Evolutionary conservation across 1,140 invertebrate genomes (phyloP).

Genomic region (Lasioglossum albipes): DNA sequence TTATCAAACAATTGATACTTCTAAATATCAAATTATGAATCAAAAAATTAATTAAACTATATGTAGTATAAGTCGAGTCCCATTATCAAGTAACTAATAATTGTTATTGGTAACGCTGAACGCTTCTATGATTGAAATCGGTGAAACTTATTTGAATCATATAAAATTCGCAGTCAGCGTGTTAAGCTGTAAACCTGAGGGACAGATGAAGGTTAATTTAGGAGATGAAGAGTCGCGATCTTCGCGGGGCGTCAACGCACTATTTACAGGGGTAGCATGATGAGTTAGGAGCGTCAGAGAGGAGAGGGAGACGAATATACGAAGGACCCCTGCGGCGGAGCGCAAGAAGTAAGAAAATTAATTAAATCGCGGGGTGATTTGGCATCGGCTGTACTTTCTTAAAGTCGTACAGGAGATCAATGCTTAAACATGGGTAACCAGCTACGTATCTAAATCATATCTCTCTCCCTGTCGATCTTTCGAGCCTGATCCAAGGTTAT

Average conservation of each 20-base stretch:
- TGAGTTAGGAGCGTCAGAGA: neutral
- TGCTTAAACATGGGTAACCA: slow-evolving; percentile 74
- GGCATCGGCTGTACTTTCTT: slow-evolving; percentile 76
- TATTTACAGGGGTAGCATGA: too few species aligned
- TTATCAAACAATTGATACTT: too few species aligned
- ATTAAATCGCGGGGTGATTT: slow-evolving; percentile 67
- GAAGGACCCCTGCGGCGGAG: slow-evolving; percentile 12
- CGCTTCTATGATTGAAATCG: too few species aligned
- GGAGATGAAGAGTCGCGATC: neutral
- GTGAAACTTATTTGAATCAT: too few species aligned
- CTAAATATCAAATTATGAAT: too few species aligned
- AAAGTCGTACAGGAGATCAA: slow-evolving; percentile 76
- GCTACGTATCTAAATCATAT: slow-evolving; percentile 55
- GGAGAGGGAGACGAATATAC: slow-evolving; percentile 9
- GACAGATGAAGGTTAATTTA: too few species aligned
- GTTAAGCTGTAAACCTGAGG: too few species aligned
- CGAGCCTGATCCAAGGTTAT: slow-evolving; percentile 26
- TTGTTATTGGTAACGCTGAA: too few species aligned
- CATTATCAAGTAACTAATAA: too few species aligned
- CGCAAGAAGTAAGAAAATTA: slow-evolving; percentile 17
- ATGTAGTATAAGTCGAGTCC: too few species aligned
- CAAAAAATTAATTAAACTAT: too few species aligned
- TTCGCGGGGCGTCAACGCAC: slow-evolving; percentile 25
- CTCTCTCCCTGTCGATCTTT: slow-evolving; percentile 33
- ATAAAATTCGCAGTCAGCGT: too few species aligned